Percentiles rank a stretch among this genome's conserved stretches.
phyloP scores from a whole-genome alignment of 2,888 invertebrate species.

The Agrochola circellaris region DNA sequence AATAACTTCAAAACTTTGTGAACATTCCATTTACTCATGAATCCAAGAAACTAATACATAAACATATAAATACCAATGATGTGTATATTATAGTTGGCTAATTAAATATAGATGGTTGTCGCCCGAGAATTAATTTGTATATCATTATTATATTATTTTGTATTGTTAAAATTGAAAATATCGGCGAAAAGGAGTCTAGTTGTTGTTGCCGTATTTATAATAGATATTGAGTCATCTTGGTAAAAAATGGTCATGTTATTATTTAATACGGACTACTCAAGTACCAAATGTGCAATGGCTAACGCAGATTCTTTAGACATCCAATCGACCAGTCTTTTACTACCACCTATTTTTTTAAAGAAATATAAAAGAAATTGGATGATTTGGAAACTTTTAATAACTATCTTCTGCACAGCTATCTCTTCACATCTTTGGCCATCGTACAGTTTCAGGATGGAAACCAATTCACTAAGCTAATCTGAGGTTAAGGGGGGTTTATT shows the following conservation, averaged over 20 bases:
- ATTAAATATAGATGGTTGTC: conserved; percentile 40
- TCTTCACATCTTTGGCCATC: neutral
- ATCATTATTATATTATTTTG: conserved; percentile 32
- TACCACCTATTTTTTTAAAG: too few species aligned
- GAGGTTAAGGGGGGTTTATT: neutral
- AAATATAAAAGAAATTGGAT: too few species aligned
- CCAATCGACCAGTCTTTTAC: neutral
- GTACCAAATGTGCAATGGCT: neutral
- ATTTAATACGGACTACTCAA: neutral
- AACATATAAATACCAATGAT: conserved; percentile 41
- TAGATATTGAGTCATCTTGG: neutral
- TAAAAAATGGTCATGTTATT: neutral
- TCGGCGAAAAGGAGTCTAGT: neutral
- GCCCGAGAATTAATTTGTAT: conserved; percentile 50
- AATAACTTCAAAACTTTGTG: neutral
- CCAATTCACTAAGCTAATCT: neutral
- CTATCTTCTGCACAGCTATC: neutral
- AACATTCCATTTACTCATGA: conserved; percentile 38
- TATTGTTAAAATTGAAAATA: conserved; percentile 33
- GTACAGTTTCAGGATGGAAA: neutral
- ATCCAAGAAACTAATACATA: conserved; percentile 26
- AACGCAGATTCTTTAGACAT: neutral
- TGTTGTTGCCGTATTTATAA: neutral
- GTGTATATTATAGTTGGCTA: conserved; percentile 46
- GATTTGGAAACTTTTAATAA: neutral